phyloP scores from a whole-genome alignment of 1,140 invertebrate species.

The Sitobion miscanthi region DNA sequence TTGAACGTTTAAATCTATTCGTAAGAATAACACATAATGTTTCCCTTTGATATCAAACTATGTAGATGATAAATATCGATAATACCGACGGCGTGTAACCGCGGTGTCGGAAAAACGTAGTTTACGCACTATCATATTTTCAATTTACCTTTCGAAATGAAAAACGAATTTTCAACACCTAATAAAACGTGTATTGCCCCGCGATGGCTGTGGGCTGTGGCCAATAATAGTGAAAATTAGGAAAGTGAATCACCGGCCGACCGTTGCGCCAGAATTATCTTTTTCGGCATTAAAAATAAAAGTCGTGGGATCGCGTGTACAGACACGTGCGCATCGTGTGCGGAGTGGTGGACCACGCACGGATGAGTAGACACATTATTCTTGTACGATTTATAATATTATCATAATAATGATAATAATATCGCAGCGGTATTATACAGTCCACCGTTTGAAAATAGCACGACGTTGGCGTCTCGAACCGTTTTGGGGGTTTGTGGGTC shows the following conservation, averaged over 20 bases:
- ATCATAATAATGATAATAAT: slow-evolving; percentile 3
- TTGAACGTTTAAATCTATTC: background rate
- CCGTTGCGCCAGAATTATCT: background rate
- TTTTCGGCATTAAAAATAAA: slow-evolving; percentile 37
- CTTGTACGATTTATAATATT: slow-evolving; percentile 22
- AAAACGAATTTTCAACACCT: background rate
- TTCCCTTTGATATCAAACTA: background rate
- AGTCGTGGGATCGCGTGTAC: background rate
- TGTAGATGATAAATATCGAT: background rate
- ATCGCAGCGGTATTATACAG: background rate
- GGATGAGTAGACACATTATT: slow-evolving; percentile 47
- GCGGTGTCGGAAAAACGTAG: background rate
- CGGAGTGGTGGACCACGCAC: background rate
- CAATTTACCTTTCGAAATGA: background rate
- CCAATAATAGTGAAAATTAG: background rate
- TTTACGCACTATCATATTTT: background rate
- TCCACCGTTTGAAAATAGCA: slow-evolving; percentile 43
- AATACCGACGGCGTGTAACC: background rate
- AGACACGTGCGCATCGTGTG: background rate
- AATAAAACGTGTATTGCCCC: background rate
- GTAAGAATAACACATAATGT: too few relatives aligned
- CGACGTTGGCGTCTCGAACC: background rate
- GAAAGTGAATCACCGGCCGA: background rate
- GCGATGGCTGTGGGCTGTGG: too few relatives aligned
- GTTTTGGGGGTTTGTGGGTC: slow-evolving; percentile 50